phyloP scores from a whole-genome alignment of 2,888 invertebrate species.

The Camponotus fellah region DNA sequence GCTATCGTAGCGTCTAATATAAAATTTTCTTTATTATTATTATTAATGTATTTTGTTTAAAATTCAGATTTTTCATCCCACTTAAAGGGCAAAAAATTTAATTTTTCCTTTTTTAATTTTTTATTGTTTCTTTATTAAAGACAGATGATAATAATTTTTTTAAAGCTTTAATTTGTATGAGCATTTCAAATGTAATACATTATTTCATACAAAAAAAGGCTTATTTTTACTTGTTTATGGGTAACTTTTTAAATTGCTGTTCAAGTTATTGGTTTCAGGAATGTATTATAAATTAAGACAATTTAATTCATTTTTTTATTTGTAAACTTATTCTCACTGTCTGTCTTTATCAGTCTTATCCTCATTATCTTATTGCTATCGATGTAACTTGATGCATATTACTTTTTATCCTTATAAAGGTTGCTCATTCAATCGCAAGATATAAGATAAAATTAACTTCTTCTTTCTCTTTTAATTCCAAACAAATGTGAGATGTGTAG shows the following conservation, averaged over 20 bases:
- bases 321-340: conserved; percentile 65
- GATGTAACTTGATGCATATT: background rate
- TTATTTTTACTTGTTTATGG: conserved; percentile 17
- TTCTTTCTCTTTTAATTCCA: background rate
- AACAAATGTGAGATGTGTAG: background rate
- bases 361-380: conserved; percentile 59
- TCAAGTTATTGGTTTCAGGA: background rate
- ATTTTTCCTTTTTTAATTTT: background rate
- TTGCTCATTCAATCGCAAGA: conserved; percentile 7
- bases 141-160: background rate
- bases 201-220: background rate
- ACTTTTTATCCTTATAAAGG: background rate
- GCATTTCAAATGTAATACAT: background rate
- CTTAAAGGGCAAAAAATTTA: background rate
- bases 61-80: background rate
- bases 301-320: conserved; percentile 37
- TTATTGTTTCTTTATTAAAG: conserved; percentile 2
- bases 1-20: background rate
- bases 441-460: background rate
- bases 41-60: background rate
- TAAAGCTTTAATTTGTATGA: background rate
- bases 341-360: conserved; percentile 74
- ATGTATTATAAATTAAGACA: background rate
- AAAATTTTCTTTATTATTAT: background rate
- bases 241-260: conserved; percentile 11